These are phyloP conservation scores for Nylanderia fulva DNA, from an alignment of 1,140 invertebrate species.

Conservation along the genomic window DNA sequence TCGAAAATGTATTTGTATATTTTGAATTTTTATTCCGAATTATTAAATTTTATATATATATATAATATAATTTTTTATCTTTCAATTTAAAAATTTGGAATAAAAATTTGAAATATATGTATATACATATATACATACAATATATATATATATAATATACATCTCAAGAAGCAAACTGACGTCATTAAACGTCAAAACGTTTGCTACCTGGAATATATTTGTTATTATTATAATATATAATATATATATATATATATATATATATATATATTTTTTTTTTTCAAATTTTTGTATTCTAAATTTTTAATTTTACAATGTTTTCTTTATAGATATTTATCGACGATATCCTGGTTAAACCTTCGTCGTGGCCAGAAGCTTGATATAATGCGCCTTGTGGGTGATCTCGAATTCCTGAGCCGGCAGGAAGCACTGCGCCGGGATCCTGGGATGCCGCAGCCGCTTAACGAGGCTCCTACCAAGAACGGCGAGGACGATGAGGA, in stretches of 20 bases:
- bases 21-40: no score
- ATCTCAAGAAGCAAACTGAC: no score
- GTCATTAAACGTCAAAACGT: no score
- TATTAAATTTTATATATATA: no score
- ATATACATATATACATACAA: no score
- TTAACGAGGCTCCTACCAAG: constrained; percentile 77
- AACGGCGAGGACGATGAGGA: constrained; percentile 72
- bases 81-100: no score
- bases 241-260: background rate
- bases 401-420: constrained; percentile 85
- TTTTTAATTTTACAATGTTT: constrained; percentile 1
- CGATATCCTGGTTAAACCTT: constrained; percentile 80
- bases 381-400: constrained; percentile 86
- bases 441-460: constrained; percentile 73
- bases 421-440: constrained; percentile 84
- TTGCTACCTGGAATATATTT: no score
- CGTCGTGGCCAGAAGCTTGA: constrained; percentile 86
- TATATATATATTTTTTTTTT: background rate
- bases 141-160: no score
- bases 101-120: no score
- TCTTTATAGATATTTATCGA: background rate
- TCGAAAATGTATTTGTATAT: no score
- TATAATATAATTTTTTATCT: no score
- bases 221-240: no score
- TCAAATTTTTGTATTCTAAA: background rate